A percentile compares a stretch with the other conserved stretches of the same genome.
phyloP scores from a whole-genome alignment of 2,888 invertebrate species.

The Lymantria monacha region DNA sequence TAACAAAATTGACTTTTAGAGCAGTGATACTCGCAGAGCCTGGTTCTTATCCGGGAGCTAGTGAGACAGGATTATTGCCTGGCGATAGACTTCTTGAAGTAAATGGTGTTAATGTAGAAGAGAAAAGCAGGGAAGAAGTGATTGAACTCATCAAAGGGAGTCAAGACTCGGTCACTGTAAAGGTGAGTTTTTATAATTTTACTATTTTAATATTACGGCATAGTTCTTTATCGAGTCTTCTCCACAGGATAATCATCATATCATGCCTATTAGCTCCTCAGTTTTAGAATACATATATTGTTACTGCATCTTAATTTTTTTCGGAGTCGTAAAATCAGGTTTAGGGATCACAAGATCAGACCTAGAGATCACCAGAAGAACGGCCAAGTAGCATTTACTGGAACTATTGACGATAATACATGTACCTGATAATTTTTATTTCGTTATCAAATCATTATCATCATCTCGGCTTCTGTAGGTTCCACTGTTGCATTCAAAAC shows the following conservation, averaged over 20 bases:
- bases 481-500: too few species aligned
- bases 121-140: constrained; percentile 93
- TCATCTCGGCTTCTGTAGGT: too few species aligned
- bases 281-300: neutral
- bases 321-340: too few species aligned
- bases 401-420: too few species aligned
- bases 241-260: too few species aligned
- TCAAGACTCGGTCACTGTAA: constrained; percentile 90
- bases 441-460: too few species aligned
- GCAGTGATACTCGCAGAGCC: constrained; percentile 96
- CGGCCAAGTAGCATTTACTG: too few species aligned
- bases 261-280: neutral
- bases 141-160: constrained; percentile 96
- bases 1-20: constrained; percentile 81
- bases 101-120: constrained; percentile 92
- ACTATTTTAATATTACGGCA: neutral
- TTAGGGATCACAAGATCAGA: too few species aligned
- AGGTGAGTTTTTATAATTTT: constrained; percentile 83
- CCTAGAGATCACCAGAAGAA: too few species aligned
- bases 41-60: constrained; percentile 88
- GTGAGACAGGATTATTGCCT: constrained; percentile 94
- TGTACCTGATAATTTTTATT: too few species aligned
- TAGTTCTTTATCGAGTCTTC: too few species aligned
- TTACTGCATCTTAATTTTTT: too few species aligned
- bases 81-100: constrained; percentile 97